phyloP scores from a whole-genome alignment of 2,888 invertebrate genomes.

The Apotomis betuletana region DNA sequence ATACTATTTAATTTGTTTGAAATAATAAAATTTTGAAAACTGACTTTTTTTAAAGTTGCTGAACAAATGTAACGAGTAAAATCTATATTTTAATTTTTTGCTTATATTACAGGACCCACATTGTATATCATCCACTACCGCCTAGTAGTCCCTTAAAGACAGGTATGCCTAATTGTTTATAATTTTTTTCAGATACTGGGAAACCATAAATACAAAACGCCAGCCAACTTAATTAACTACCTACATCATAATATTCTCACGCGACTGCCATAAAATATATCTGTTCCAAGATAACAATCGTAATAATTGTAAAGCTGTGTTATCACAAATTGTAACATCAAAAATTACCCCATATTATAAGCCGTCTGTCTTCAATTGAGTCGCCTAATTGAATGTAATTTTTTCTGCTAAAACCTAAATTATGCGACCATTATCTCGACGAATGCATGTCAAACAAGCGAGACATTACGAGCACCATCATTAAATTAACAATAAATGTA shows the following conservation, averaged over 20 bases:
- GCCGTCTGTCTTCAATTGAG: constrained; percentile 15
- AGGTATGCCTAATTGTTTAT: no score
- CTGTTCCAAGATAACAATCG: constrained; percentile 33
- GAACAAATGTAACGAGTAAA: no score
- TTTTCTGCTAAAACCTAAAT: constrained; percentile 22
- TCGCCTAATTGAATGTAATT: constrained; percentile 21
- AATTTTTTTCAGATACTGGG: constrained; percentile 37
- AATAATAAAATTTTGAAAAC: no score
- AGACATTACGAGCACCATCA: constrained; percentile 7
- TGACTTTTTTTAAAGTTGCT: no score
- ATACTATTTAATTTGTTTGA: no score
- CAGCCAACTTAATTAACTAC: constrained; percentile 43
- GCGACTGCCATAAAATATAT: constrained; percentile 33
- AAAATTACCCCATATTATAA: constrained; percentile 2
- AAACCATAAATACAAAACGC: constrained; percentile 43
- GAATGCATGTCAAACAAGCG: constrained; percentile 3
- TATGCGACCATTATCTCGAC: constrained; percentile 2
- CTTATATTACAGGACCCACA: no score
- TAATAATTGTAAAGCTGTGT: constrained; percentile 31
- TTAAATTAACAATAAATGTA: constrained; percentile 25
- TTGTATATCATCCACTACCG: no score
- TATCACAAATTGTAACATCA: constrained; percentile 37
- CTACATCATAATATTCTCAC: constrained; percentile 37
- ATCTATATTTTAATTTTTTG: no score
- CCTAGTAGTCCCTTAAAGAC: no score